Evolutionary conservation across 2,113 vertebrate genomes (phyloP), one percentile per base, ranked within the genome.

Genomic region (Hippocampus comes): DNA sequence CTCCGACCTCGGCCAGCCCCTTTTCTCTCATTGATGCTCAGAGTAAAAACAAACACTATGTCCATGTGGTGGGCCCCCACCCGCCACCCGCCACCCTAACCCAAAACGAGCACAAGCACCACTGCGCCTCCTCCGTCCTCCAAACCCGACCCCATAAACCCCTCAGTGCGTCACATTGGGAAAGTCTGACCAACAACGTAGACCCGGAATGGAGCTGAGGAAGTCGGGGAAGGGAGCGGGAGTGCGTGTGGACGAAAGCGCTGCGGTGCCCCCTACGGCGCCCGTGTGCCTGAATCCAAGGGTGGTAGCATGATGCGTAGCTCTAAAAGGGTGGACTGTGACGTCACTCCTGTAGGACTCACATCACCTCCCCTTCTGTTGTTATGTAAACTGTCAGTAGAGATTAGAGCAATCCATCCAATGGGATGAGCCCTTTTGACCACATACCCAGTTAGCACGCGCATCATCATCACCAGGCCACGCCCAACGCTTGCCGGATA

Each of bases 331-430:
- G 74, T 41, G 70, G 70, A 68, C n/a, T 5, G 74, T 83, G 87
- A 90, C 64, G 85, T 90, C 88, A 90, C 84, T 2, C 65, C 61
- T n/a, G 73, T 65, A 70, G 67, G 21, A 75, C 67, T 80, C 79
- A 67, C 38, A 73, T 78, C 82, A 72, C 82, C 84, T 72, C 76
- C 81, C 78, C 74, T 79, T 74, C 74, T 75, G 78, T 74, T 73
- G 81, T 92, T 92, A 90, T 75, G 83, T 91, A 91, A 92, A 91
- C 87, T 60, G 80, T 78, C 87, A 77, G 67, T 11, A n/a, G 70
- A 80, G 84, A 91, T 91, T 86, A 89, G 14, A 42, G 18, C 48
- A 73, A 82, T 71, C 41, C 53, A 4, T 73, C 90, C 90, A 91
- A 91, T 90, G 23, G 78, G 87, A 82, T 83, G 81, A 84, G 76